A percentile compares a stretch with the other conserved stretches of the same genome.
These are phyloP conservation scores for Protaetia brevitarsis DNA, from an alignment of 1,140 invertebrate genomes.

Conservation along the genomic window DNA sequence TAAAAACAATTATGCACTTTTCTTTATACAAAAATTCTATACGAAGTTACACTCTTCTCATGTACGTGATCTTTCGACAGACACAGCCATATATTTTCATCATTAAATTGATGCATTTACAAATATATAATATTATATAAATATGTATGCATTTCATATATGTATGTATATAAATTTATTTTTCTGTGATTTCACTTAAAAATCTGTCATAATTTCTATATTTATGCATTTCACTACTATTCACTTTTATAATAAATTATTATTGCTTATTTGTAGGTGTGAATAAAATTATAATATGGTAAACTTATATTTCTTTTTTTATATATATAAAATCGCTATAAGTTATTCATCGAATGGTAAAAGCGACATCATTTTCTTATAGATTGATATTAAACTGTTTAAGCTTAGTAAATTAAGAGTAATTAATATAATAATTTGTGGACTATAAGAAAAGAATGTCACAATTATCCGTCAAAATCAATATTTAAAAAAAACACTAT, in stretches of 20 bases:
- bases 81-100: constrained; percentile 16
- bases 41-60: constrained; percentile 1
- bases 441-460: background rate
- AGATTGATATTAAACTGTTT: too few species aligned
- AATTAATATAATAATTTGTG: background rate
- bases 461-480: background rate
- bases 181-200: constrained; percentile 21
- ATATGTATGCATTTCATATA: background rate
- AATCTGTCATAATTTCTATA: constrained; percentile 18
- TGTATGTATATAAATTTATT: constrained; percentile 3
- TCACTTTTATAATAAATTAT: background rate
- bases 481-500: background rate
- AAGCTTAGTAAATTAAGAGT: background rate
- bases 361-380: too few species aligned
- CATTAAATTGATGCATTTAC: constrained; percentile 9
- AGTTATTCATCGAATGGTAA: background rate
- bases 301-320: constrained; percentile 3
- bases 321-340: background rate
- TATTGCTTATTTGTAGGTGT: constrained; percentile 21
- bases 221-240: constrained; percentile 17
- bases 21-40: background rate
- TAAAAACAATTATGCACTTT: background rate
- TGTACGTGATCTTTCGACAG: constrained; percentile 17
- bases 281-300: constrained; percentile 19
- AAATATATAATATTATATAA: constrained; percentile 18